Evolutionary conservation across 2,797 vertebrate species (phyloP).

Genomic region (Sarcophilus harrisii): DNA sequence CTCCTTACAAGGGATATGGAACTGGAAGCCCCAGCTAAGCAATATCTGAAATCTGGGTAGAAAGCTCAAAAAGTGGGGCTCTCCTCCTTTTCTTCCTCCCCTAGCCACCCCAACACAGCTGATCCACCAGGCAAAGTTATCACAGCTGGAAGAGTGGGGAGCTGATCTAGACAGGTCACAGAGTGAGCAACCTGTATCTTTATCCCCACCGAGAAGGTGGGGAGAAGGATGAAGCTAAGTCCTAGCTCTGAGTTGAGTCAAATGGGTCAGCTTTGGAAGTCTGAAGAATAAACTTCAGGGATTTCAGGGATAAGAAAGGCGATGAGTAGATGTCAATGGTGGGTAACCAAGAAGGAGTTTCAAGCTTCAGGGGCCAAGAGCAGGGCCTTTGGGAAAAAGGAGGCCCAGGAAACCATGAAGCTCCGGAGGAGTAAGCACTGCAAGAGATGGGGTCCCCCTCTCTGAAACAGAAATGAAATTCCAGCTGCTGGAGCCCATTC

Average conservation of each 20-base stretch:
- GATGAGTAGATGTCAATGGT: not conserved
- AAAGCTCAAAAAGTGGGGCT: not conserved
- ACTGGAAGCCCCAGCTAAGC: not conserved
- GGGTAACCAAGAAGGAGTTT: not conserved
- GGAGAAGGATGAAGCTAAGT: not conserved
- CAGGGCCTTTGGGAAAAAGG: not conserved
- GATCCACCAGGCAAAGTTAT: not conserved
- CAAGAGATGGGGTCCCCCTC: not conserved
- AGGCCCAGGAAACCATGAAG: not conserved
- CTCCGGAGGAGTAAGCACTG: not conserved
- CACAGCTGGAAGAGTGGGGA: not conserved
- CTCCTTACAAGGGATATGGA: not conserved
- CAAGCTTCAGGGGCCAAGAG: not conserved
- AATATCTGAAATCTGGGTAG: not conserved
- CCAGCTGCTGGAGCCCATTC: not conserved
- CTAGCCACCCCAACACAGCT: not conserved
- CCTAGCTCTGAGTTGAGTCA: not conserved
- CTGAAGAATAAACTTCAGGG: not conserved
- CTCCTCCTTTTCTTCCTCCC: not conserved
- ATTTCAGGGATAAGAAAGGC: not conserved
- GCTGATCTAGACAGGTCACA: not conserved
- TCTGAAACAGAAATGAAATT: slow-evolving; percentile 41
- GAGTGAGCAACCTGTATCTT: not conserved
- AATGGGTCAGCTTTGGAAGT: not conserved
- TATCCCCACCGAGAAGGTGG: not conserved